Evolutionary conservation across 2,797 vertebrate genomes (phyloP), one percentile per base, ranked within the genome.

Genomic region (Argyrosomus regius): DNA sequence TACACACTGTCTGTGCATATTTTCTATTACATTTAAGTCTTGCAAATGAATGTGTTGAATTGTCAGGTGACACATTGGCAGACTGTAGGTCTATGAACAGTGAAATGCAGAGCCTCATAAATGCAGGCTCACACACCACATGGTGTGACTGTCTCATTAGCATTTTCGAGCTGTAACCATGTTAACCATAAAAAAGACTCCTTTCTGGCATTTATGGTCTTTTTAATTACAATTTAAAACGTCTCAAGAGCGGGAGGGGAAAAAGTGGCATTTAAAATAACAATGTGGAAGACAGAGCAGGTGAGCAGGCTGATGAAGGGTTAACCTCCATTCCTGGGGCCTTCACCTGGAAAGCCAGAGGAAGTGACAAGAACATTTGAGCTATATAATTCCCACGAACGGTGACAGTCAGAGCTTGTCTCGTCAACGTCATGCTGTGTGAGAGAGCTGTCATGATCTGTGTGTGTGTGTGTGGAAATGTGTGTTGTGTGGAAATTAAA

Each of bases 291-390:
- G 8, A 57, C 17, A 50, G 22, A 14, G 35, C 35, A 39, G 28
- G 70, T 28, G 16, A 18, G 22, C 8, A 17, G 6, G 13, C 2
- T 60, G 18, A 9, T 39, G n/a, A 63, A n/a, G 48, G 50, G 63
- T 78, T 78, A 65, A 84, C 53, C 24, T 65, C 41, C 8, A 45
- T 78, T 71, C 58, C 68, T 58, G 46, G 71, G 50, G 69, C 78
- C 75, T 62, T 78, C 84, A 80, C 66, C 88, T 80, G 75, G 79
- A 72, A 81, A 82, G 53, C 48, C 73, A 61, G 63, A 76, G 59
- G 52, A 75, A 65, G 75, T 89, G 88, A 89, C 87, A 91, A 83
- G 77, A 87, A 86, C 89, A 90, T 89, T 90, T 83, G 76, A 89
- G 78, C 76, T 86, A 81, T 82, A 83, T 90, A 92, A 93, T 92